Conservation (phyloP, 2,888 invertebrate species). For the Cryptus armator region DNA sequence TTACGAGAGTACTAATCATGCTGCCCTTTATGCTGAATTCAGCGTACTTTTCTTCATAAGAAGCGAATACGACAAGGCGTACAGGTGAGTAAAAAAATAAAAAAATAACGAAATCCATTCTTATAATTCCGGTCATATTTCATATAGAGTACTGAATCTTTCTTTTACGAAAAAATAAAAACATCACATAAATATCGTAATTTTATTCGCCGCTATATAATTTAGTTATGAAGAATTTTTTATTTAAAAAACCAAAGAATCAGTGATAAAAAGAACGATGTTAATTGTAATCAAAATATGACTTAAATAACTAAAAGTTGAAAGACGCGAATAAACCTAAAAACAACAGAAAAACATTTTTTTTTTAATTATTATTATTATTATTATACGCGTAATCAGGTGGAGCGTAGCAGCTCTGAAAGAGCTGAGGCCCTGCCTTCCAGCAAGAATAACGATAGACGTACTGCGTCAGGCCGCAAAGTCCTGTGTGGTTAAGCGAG, state of each 20-base stretch:
- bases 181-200: too few species aligned
- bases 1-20: conserved; percentile 83
- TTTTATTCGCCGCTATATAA: too few species aligned
- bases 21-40: conserved; percentile 93
- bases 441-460: conserved; percentile 91
- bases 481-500: conserved; percentile 95
- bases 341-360: too few species aligned
- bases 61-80: conserved; percentile 91
- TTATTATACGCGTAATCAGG: conserved; percentile 80
- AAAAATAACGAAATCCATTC: neutral
- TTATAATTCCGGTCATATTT: too few species aligned
- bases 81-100: conserved; percentile 85
- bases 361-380: conserved; percentile 10
- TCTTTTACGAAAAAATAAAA: too few species aligned
- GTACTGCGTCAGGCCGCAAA: conserved; percentile 95
- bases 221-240: too few species aligned
- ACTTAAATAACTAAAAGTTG: too few species aligned
- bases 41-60: conserved; percentile 93
- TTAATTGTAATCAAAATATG: too few species aligned
- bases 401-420: conserved; percentile 93
- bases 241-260: too few species aligned
- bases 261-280: too few species aligned
- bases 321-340: too few species aligned
- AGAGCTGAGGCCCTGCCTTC: conserved; percentile 88
- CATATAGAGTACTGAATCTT: too few species aligned